phyloP scores from a whole-genome alignment of 2,797 vertebrate species.

The Acrocephalus scirpaceus region DNA sequence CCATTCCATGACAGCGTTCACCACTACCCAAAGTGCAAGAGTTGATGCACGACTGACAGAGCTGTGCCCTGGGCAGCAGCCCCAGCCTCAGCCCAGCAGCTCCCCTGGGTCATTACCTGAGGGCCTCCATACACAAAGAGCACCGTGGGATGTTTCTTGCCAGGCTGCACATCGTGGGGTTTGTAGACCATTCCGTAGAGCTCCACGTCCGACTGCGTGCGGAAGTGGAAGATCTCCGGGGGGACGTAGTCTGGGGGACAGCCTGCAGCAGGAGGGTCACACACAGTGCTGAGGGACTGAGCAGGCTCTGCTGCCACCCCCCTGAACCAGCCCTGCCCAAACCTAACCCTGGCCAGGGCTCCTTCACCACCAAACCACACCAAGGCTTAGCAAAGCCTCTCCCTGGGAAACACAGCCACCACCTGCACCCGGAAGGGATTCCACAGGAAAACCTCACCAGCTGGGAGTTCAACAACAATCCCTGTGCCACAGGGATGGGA shows the following conservation, averaged over 20 bases:
- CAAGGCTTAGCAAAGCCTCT: background rate
- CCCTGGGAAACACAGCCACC: background rate
- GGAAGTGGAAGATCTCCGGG: slow-evolving; percentile 95
- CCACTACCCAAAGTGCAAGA: rapidly evolving
- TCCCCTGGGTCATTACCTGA: slow-evolving; percentile 79
- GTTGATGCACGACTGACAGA: background rate
- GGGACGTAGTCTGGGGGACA: slow-evolving; percentile 94
- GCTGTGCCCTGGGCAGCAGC: background rate
- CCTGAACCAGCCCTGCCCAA: background rate
- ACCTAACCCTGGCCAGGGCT: background rate
- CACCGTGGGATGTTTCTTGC: slow-evolving; percentile 93
- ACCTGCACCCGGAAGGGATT: background rate
- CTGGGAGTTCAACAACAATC: background rate
- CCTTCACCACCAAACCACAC: background rate
- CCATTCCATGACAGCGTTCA: background rate
- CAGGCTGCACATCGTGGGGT: slow-evolving; percentile 89
- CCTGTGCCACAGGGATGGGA: background rate
- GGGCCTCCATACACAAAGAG: slow-evolving; percentile 97
- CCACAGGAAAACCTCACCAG: background rate
- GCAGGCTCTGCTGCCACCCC: background rate
- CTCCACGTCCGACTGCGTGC: slow-evolving; percentile 86
- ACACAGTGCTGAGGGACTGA: background rate
- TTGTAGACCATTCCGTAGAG: slow-evolving; percentile 98
- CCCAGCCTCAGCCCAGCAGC: background rate
- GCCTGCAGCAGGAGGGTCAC: slow-evolving; percentile 73